Base-by-base conservation (phyloP, 2,113 vertebrate genomes). In the Asarcornis scutulata region DNA sequence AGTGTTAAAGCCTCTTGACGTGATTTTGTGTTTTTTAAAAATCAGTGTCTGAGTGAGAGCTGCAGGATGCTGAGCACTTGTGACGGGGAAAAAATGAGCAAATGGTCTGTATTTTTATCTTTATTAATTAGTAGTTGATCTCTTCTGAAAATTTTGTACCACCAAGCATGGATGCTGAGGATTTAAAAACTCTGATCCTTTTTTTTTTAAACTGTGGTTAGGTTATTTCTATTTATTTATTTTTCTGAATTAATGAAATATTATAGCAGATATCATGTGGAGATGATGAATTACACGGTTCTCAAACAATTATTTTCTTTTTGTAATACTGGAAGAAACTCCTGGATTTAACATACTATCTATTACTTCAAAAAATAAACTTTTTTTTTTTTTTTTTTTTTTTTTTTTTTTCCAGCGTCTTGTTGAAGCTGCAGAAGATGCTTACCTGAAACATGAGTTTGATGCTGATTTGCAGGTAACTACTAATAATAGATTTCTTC, bases 381-480 rank as follows among this genome's bases (percentile, higher is more conserved):
- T 2, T 27, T n/a, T 62, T 64, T 42, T 32, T 21, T 40, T n/a
- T 7, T 55, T 32, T 84, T 73, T 76, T 2, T n/a, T 62, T 64
- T 38, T n/a, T 21, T 40, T n/a, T 8, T 55, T 32, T 84, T 68
- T 69, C 4, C 69, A 99, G 99, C 98, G 99, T 64, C 98, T 99
- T 53, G 99, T 99, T 27, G 99, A 99, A 94, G 99, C 99, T 66
- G 99, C 99, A 77, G 99, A 99, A 95, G 99, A 99, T 86, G 99
- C 99, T 60, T 99, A 99, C 73, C 97, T 99, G 83, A 99, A 99
- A 93, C 99, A 99, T 4, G 98, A 99, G 69, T 99, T 99, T 92
- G 98, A 99, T 95, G 99, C 99, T 83, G 97, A 99, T 88, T 97
- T 99, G 36, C 99, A 99, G 99, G 99, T 99, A 98, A 98, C 48